Evolutionary conservation across 53 echinoderm and acorn worm species (phyloP), one percentile per base, ranked within the genome.

Genomic region (Patiria pectinifera): DNA sequence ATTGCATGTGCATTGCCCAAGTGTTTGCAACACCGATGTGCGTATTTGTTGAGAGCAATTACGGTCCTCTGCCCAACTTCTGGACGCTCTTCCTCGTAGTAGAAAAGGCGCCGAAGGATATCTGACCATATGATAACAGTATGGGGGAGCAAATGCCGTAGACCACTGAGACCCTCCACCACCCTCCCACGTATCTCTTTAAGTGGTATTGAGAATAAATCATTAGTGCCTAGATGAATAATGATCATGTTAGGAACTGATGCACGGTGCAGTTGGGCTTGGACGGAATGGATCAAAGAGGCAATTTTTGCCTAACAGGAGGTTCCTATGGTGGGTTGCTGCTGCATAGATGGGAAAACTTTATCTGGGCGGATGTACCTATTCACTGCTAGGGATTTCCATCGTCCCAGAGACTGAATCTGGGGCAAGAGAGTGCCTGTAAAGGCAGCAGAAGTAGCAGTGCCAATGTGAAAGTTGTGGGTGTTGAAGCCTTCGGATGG

Each of bases 291-390:
- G 7, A 24, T 43, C 76, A 76, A 76, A n/a, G 76, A 24, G 25
- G 24, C 8, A 22, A 25, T 76, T 22, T 24, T 76, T 0, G 69
- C 16, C 69, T 21, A 18, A 15, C 3, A 11, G 69, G 21, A 11
- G 21, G 16, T 18, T 69, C 21, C 69, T 11, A 18, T 6, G 69
- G 16, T 4, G 16, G 69, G 69, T 69, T 69, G 69, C 69, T 69
- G 21, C 69, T 69, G 69, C 21, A 21, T 69, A 69, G 69, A 69
- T 35, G 18, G 70, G 3, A 74, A n/a, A 21, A 35, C 44, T 66
- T 84, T 84, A 14, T 84, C 62, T 23, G 84, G 84, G 14, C 84
- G 84, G 45, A 84, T 84, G 76, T 87, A 87, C 76, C 48, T 16
- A 48, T 75, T 59, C 9, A 87, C 87, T 59, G 87, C 76, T 4